These are phyloP conservation scores for Apostichopus leukothele DNA, from an alignment of 53 echinoderm and acorn worm genomes.

Conservation along the genomic window DNA sequence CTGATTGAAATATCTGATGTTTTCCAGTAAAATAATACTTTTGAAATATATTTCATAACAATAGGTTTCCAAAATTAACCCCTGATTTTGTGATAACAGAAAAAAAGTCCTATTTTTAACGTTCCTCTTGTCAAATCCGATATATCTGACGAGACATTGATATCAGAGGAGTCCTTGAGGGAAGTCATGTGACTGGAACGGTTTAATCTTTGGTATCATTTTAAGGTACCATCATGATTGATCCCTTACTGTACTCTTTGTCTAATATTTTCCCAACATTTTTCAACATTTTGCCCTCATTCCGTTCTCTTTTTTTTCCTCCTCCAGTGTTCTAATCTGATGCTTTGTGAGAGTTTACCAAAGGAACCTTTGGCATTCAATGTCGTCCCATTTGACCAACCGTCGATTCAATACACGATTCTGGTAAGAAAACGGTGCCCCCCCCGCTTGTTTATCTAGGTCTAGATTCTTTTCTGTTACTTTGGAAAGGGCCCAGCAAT, in stretches of 20 bases:
- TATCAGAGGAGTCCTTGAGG: background rate
- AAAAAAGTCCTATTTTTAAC: too few species aligned
- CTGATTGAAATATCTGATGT: too few species aligned
- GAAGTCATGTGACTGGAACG: background rate
- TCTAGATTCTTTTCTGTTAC: too few species aligned
- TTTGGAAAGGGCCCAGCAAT: too few species aligned
- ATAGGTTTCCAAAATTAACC: background rate
- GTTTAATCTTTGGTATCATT: background rate
- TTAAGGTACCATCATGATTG: background rate
- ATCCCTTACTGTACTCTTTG: background rate
- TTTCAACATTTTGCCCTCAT: too few species aligned
- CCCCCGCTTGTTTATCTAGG: too few species aligned
- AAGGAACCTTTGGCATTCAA: constrained; percentile 84
- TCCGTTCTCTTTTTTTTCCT: background rate
- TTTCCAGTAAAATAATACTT: too few species aligned
- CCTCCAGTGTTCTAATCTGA: constrained; percentile 84
- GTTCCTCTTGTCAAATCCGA: background rate
- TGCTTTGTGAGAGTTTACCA: constrained; percentile 86
- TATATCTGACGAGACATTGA: background rate
- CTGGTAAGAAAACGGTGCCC: constrained; percentile 56
- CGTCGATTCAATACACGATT: constrained; percentile 83
- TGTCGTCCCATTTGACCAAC: constrained; percentile 85
- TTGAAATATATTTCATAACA: background rate
- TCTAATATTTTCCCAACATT: too few species aligned
- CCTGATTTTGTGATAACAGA: background rate